These are phyloP conservation scores for Drosophila ercepeae DNA, from an alignment of 1,140 invertebrate genomes.

Conservation along the genomic window DNA sequence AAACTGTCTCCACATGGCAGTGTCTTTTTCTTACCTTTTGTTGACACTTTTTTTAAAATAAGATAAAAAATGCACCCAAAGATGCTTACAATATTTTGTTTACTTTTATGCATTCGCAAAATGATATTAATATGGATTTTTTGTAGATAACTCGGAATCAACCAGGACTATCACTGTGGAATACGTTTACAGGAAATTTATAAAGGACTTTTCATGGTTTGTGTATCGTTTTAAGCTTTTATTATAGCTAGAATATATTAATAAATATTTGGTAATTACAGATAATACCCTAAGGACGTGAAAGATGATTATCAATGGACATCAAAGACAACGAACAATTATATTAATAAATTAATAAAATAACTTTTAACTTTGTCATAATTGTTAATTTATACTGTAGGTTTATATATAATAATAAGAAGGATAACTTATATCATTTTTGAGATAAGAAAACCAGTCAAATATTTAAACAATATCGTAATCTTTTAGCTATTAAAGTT, in stretches of 20 bases:
- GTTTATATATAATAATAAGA: no score
- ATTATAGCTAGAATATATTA: background rate
- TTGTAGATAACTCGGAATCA: background rate
- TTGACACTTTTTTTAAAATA: background rate
- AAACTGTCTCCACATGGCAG: slow-evolving; percentile 51
- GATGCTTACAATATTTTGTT: background rate
- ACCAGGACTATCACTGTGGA: no score
- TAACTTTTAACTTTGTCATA: no score
- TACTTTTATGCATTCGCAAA: background rate
- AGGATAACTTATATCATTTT: no score
- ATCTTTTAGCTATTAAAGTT: no score
- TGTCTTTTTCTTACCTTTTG: background rate
- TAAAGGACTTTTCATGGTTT: background rate
- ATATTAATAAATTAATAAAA: no score
- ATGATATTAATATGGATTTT: background rate
- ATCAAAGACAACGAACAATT: background rate
- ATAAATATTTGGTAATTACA: background rate
- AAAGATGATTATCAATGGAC: background rate
- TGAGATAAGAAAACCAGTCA: no score
- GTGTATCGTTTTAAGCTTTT: background rate
- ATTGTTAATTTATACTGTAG: no score
- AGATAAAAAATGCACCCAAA: background rate
- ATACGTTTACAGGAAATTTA: background rate
- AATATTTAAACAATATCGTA: no score
- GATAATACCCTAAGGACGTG: background rate